Evolutionary conservation across 2,888 invertebrate genomes (phyloP).

Genomic region (Apocheima hispidaria): DNA sequence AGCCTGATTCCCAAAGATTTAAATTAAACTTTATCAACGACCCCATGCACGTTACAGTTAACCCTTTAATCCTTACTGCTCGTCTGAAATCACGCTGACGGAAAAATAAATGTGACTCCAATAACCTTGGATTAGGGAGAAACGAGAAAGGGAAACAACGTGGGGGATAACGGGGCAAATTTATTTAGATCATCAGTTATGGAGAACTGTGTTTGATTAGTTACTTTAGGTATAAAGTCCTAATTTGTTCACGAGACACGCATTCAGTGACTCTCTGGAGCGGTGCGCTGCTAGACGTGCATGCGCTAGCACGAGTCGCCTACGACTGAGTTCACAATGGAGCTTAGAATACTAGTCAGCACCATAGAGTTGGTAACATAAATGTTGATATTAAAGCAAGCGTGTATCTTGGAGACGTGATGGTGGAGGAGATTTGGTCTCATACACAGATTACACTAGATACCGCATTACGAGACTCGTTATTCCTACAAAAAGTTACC

Average conservation of each 20-base stretch:
- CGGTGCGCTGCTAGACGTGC: too few species aligned
- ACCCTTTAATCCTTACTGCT: conserved; percentile 23
- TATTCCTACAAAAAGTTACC: too few species aligned
- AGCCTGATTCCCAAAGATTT: neutral
- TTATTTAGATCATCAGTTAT: conserved; percentile 4
- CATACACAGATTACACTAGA: too few species aligned
- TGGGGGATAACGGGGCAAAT: conserved; percentile 12
- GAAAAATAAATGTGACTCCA: conserved; percentile 30
- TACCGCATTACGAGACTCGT: too few species aligned
- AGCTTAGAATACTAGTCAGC: too few species aligned
- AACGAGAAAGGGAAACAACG: conserved; percentile 4
- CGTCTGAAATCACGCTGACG: conserved; percentile 23
- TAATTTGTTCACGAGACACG: neutral
- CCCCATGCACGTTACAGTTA: conserved; percentile 12
- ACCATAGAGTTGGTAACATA: too few species aligned
- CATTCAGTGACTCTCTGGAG: too few species aligned
- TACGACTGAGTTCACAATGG: too few species aligned
- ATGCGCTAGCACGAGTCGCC: too few species aligned
- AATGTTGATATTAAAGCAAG: too few species aligned
- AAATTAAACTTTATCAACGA: conserved; percentile 2
- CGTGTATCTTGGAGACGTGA: too few species aligned
- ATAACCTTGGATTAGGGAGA: conserved; percentile 7
- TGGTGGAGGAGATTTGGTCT: too few species aligned
- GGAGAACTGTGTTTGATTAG: conserved; percentile 1
- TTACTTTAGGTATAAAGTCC: neutral